Evolutionary conservation across 2,888 invertebrate species (phyloP).

Genomic region (Monoplex corrugatus): DNA sequence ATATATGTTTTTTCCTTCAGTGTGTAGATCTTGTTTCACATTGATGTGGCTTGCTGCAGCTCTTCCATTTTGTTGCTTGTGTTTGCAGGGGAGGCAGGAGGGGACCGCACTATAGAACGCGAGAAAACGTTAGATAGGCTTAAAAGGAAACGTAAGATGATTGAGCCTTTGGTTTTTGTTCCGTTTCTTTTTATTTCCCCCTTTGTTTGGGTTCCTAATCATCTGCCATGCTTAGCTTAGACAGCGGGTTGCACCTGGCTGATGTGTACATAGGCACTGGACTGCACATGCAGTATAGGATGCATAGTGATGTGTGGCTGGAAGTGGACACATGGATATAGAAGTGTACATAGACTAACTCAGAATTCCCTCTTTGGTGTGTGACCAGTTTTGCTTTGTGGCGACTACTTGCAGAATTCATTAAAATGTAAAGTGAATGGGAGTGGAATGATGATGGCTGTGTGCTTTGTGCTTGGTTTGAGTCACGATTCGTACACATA

Average conservation of each 20-base stretch:
- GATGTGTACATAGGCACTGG: background rate
- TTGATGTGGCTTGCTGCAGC: background rate
- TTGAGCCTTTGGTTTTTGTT: background rate
- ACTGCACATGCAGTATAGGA: no score
- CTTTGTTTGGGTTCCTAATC: conserved; percentile 4
- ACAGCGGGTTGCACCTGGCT: background rate
- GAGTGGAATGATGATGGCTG: no score
- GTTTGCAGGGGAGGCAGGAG: conserved; percentile 61
- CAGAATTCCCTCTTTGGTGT: conserved; percentile 11
- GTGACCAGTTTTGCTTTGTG: background rate
- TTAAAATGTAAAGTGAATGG: no score
- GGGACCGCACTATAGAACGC: conserved; percentile 69
- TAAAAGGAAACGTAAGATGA: conserved; percentile 78
- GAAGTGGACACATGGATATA: background rate
- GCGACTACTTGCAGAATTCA: no score
- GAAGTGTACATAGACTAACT: background rate
- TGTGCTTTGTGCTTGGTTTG: no score
- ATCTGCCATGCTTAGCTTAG: conserved; percentile 30
- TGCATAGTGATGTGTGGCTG: background rate
- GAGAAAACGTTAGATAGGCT: conserved; percentile 79
- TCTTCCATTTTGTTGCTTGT: background rate
- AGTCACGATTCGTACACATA: no score
- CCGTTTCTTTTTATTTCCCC: background rate
- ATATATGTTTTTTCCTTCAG: no score
- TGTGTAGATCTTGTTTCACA: no score